Evolutionary conservation across 2,797 vertebrate genomes (phyloP), one percentile per base, ranked within the genome.

Genomic region (Alfaro cultratus): DNA sequence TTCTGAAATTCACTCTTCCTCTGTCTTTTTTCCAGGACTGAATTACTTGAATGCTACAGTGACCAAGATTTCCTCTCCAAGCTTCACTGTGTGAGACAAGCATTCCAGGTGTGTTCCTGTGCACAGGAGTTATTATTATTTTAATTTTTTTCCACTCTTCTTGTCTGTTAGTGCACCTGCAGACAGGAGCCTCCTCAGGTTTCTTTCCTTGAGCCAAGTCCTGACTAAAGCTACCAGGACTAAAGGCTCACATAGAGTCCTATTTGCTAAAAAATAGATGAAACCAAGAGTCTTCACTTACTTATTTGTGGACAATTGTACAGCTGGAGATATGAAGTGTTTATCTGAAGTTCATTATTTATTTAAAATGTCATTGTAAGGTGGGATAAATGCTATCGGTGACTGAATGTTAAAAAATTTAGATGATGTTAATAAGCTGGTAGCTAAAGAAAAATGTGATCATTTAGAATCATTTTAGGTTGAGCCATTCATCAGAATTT

Each of bases 51-150:
- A 94, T 99, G 98, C 95, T 99, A 97, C 85, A 96, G 95, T 1
- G 98, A 99, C 92, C 96, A 99, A 75, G 99, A 99, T 93, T 99
- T 99, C 87, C 96, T 99, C 9, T 96, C 98, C 0, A 99, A 99
- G 91, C 96, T 99, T 77, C 97, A 99, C 10, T 99, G 98, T 31
- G 94, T 99, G 86, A 97, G 98, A 80, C 97, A 99, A 94, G 98
- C 98, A 75, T 99, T 99, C 80, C 95, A 98, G 97, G 99, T 99
- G 70, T 67, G 92, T 90, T 81, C 34, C 60, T 81, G 36, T 23
- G 74, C 75, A 21, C n/a, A 23, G 5, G 8, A 47, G 9, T 23
- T 12, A 41, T 39, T 9, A 39, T 36, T 9, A 5, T 57, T 10
- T 8, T 57, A 7, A 1, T 39, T 11, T 11, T 39, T 10, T 36